phyloP scores from a whole-genome alignment of 2,113 vertebrate species.

The Sterrhoptilus dennistouni region DNA sequence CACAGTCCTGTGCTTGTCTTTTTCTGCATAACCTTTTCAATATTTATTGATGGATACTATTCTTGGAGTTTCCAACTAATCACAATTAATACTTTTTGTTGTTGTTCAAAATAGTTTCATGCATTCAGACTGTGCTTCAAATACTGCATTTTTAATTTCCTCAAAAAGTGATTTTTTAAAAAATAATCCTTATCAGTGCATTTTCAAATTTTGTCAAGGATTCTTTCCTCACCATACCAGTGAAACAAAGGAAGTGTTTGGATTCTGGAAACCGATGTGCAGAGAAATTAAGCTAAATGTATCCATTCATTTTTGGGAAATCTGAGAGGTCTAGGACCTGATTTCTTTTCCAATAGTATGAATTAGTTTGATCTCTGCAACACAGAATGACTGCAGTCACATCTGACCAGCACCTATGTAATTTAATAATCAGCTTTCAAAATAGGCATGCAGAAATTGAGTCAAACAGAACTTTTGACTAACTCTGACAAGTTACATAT shows the following conservation, averaged over 20 bases:
- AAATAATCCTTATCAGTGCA: neutral
- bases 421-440: neutral
- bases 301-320: constrained; percentile 1
- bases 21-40: neutral
- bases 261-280: neutral
- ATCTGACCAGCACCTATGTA: neutral
- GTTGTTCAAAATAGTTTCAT: neutral
- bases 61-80: neutral
- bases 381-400: neutral
- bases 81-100: neutral
- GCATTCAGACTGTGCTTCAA: neutral
- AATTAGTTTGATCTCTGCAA: neutral
- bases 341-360: constrained; percentile 31
- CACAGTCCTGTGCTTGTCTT: neutral
- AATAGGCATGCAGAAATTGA: neutral
- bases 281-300: constrained; percentile 1
- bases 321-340: neutral
- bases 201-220: neutral
- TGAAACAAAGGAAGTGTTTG: constrained; percentile 2
- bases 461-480: neutral
- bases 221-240: neutral
- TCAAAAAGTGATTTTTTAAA: neutral
- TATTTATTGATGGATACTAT: neutral
- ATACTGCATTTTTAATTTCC: neutral
- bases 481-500: neutral